A percentile compares a stretch with the other conserved stretches of the same genome.
Evolutionary conservation across 2,888 invertebrate species (phyloP).

Genomic region (Zaprionus bogoriensis): DNA sequence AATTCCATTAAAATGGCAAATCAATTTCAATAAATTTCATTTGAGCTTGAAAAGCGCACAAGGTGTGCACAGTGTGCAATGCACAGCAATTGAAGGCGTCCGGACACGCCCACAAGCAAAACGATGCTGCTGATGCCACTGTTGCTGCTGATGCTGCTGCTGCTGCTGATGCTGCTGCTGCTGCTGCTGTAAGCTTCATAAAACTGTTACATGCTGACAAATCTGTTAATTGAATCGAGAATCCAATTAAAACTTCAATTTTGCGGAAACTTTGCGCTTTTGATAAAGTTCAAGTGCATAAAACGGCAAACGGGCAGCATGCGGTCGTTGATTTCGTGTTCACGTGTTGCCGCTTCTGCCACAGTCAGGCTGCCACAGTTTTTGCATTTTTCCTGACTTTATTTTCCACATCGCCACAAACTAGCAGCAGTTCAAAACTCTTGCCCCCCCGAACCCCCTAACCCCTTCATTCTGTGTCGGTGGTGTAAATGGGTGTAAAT

Average conservation of each 20-base stretch:
- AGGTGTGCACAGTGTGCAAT: too few relatives aligned
- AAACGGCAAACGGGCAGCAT: constrained; percentile 72
- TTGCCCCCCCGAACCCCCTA: background rate
- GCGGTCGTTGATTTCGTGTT: constrained; percentile 41
- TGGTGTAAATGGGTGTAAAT: constrained; percentile 47
- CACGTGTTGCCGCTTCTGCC: constrained; percentile 47
- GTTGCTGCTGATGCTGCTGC: constrained; percentile 1
- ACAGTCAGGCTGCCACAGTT: constrained; percentile 1
- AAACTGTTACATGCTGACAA: constrained; percentile 77
- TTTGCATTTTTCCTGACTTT: background rate
- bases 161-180: background rate
- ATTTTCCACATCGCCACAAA: constrained; percentile 12
- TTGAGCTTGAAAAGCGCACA: constrained; percentile 49
- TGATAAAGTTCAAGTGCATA: constrained; percentile 67
- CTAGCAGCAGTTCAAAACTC: background rate
- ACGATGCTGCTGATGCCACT: constrained; percentile 8
- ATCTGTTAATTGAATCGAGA: constrained; percentile 82
- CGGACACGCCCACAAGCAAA: constrained; percentile 36
- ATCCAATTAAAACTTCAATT: constrained; percentile 82
- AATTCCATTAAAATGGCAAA: constrained; percentile 77
- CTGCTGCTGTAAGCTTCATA: constrained; percentile 55
- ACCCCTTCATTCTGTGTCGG: too few relatives aligned
- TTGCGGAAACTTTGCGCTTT: constrained; percentile 59
- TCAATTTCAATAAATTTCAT: constrained; percentile 78
- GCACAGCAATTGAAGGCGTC: constrained; percentile 36